Evolutionary conservation across 2,888 invertebrate species (phyloP).

Genomic region (Plutella xylostella): DNA sequence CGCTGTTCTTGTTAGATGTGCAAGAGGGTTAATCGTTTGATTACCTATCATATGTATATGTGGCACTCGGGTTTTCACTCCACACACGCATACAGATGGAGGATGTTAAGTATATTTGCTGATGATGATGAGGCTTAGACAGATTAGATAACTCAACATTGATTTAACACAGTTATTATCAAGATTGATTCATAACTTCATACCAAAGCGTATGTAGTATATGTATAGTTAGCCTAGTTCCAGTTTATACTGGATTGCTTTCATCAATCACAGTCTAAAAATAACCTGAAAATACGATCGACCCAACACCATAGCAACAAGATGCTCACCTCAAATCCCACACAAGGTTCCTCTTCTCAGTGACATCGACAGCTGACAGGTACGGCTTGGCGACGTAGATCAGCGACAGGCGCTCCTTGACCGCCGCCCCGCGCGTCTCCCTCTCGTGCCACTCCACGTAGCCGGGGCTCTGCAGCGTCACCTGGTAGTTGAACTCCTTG

Average conservation of each 20-base stretch:
- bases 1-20: too few relatives aligned
- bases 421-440: constrained; percentile 75
- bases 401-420: constrained; percentile 76
- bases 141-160: background rate
- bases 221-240: too few relatives aligned
- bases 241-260: too few relatives aligned
- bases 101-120: too few relatives aligned
- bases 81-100: too few relatives aligned
- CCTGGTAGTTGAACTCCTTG: constrained; percentile 87
- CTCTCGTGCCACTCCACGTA: constrained; percentile 90
- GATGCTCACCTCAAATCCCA: constrained; percentile 79
- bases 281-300: background rate
- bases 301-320: background rate
- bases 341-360: constrained; percentile 89
- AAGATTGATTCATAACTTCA: too few relatives aligned
- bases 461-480: constrained; percentile 75
- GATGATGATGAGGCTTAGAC: background rate
- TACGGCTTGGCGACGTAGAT: constrained; percentile 86
- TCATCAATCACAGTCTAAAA: too few relatives aligned
- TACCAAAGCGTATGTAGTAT: too few relatives aligned
- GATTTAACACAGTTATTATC: too few relatives aligned
- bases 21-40: too few relatives aligned
- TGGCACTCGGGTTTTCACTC: too few relatives aligned
- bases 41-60: too few relatives aligned
- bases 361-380: constrained; percentile 84